Base-by-base conservation (phyloP, 1,140 invertebrate species). In the Ptiloglossa arizonensis region DNA sequence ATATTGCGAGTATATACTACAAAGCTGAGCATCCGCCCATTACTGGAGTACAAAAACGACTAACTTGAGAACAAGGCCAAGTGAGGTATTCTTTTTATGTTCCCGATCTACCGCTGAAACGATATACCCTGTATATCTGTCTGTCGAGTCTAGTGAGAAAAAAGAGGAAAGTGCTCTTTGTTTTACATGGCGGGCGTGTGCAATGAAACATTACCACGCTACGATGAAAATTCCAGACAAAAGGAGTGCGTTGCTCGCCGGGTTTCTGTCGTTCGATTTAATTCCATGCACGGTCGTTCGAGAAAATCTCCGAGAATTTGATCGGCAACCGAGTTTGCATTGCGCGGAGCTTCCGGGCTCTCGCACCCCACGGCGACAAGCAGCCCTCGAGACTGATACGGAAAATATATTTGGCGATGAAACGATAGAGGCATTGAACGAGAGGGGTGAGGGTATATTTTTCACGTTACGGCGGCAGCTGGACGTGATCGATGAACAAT, bases 401-500 rank as follows among this genome's bases (percentile, higher is more conserved):
- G 76, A 66, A 66, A 66, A 79, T 73, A 73, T 66, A 79, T 66
- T 50, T 59, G 59, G 29, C 27, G 29, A 38, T 3, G 38, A 19
- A 56, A 59, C 32, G 76, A 64, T 27, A n/a, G 50, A 59, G 29
- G 17, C 50, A 24, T 57, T 27, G 48, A 48, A 35, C n/a, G n/a
- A n/a, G n/a, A n/a, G n/a, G n/a, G n/a, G n/a, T n/a, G n/a, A n/a
- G n/a, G 27, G 38, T 62, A 60, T 78, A 84, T 85, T 85, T 84
- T 85, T 85, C 83, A 73, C 68, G 83, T 71, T 74, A 78, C 67
- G 73, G 73, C 78, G 73, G 70, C 82, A 81, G 69, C 50, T 71
- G 83, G 59, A 73, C 59, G 57, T 85, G 82, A 85, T 85, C 82
- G 83, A 85, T 85, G 79, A 50, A 66, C 59, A 70, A 29, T 70